A percentile compares a stretch with the other conserved stretches of the same genome.
These are phyloP conservation scores for Sebastes hubbsi DNA, from an alignment of 2,797 vertebrate genomes.

Conservation along the genomic window DNA sequence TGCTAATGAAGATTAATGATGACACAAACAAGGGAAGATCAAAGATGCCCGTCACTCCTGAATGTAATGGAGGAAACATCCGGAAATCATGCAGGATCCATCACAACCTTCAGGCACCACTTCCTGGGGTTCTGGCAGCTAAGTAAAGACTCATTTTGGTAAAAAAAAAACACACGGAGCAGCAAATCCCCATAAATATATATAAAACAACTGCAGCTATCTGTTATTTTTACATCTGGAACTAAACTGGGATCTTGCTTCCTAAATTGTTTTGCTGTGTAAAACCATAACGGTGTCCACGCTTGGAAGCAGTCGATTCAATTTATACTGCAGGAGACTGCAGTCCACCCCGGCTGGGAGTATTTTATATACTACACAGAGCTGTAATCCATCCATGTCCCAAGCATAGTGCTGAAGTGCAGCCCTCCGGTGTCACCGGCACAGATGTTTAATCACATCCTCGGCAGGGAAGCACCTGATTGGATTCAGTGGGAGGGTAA, in stretches of 20 bases:
- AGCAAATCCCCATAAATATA: neutral
- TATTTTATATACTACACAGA: constrained; percentile 4
- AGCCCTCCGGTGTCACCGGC: constrained; percentile 23
- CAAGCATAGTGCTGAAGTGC: constrained; percentile 9
- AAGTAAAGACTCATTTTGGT: neutral
- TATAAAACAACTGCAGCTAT: neutral
- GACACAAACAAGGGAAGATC: constrained; percentile 53
- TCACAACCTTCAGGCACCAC: constrained; percentile 16
- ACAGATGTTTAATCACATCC: constrained; percentile 58
- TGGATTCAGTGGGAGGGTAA: constrained; percentile 6
- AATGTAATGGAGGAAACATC: constrained; percentile 22
- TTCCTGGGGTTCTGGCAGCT: neutral
- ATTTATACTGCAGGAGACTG: neutral
- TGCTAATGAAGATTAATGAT: constrained; percentile 59
- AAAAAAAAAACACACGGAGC: neutral
- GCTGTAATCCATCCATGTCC: constrained; percentile 46
- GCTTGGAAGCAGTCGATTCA: neutral
- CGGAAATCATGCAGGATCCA: neutral
- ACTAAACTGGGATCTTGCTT: neutral
- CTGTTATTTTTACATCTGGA: neutral
- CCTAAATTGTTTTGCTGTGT: neutral
- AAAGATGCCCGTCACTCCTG: constrained; percentile 38
- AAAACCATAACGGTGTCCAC: neutral
- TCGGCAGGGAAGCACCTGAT: constrained; percentile 39
- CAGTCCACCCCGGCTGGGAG: neutral